Base-by-base conservation (phyloP, 2,113 vertebrate genomes). In the Morone chrysops region DNA sequence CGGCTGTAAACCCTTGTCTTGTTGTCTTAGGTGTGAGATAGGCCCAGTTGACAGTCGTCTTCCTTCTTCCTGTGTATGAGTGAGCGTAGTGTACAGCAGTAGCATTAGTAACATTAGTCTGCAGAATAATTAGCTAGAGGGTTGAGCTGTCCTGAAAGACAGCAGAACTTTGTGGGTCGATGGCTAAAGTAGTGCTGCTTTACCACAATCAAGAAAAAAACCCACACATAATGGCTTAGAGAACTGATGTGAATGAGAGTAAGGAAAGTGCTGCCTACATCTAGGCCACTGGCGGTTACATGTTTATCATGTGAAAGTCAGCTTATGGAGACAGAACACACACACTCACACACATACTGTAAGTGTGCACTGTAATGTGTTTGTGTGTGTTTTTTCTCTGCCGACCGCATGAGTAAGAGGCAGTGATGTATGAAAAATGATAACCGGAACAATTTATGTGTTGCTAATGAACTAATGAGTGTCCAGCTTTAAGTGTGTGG, bases 361-460 rank as follows among this genome's bases (percentile, higher is more conserved):
- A 9, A 20, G 41, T 72, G 17, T 65, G 51, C 50, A 2, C n/a
- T 31, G 31, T 31, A 31, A 31, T 31, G 4, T 60, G 51, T 57
- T 13, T 68, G 22, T 51, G 14, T 63, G 25, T 67, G 10, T 60
- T 16, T 68, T 53, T 54, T 53, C 1, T 74, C 43, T 51, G 1
- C 20, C 71, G 43, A 84, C 17, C 0, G 16, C 72, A 83, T n/a
- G 8, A 78, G 72, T 80, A 69, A 50, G 78, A 83, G 36, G 41
- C 59, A 76, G 56, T 61, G 77, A 88, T 81, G 71, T 81, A 83
- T 89, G 80, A 89, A 70, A 81, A 79, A 31, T 70, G 54, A 87
- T 83, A 79, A 83, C 74, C 4, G 10, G 79, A 82, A 69, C 74
- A 84, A 70, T 83, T 31, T 84, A 67, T 63, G 71, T 79, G 31